Conservation (phyloP, 2,113 vertebrate genomes). For the Nibea albiflora region DNA sequence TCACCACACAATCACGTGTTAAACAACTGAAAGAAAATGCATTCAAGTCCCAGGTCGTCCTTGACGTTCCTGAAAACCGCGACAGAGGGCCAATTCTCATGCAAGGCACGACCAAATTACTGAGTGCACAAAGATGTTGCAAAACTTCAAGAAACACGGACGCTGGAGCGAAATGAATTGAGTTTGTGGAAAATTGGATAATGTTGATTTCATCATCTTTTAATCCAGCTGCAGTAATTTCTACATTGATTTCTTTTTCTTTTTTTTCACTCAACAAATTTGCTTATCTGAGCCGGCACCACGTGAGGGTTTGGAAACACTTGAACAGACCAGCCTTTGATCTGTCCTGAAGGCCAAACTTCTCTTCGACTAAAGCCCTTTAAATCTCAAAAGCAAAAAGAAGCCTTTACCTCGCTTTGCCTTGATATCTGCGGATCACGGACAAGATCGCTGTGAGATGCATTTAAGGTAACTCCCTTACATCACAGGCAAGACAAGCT, state of each 20-base stretch:
- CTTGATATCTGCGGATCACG: slow-evolving; percentile 23
- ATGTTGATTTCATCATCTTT: slow-evolving; percentile 35
- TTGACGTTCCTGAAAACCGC: slow-evolving; percentile 22
- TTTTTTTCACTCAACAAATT: neutral
- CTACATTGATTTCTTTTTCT: slow-evolving; percentile 25
- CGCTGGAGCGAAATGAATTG: neutral
- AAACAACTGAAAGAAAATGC: slow-evolving; percentile 29
- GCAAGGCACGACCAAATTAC: neutral
- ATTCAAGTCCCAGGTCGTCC: slow-evolving; percentile 1
- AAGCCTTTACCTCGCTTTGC: slow-evolving; percentile 21
- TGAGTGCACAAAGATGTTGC: slow-evolving; percentile 18
- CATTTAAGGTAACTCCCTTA: neutral
- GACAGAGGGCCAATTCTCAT: slow-evolving; percentile 10
- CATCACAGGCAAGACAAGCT: neutral
- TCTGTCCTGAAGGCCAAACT: slow-evolving; percentile 41
- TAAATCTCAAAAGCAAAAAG: slow-evolving; percentile 21
- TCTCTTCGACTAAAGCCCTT: slow-evolving; percentile 36
- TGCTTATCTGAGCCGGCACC: slow-evolving; percentile 30
- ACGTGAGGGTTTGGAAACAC: slow-evolving; percentile 22
- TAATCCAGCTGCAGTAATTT: slow-evolving; percentile 31
- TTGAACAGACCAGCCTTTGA: slow-evolving; percentile 46
- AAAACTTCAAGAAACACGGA: slow-evolving; percentile 13
- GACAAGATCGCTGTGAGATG: slow-evolving; percentile 7
- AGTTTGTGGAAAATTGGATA: slow-evolving; percentile 13
- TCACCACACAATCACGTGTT: slow-evolving; percentile 16